These are phyloP conservation scores for Plemyria rubiginata DNA, from an alignment of 2,888 invertebrate genomes.

Conservation along the genomic window DNA sequence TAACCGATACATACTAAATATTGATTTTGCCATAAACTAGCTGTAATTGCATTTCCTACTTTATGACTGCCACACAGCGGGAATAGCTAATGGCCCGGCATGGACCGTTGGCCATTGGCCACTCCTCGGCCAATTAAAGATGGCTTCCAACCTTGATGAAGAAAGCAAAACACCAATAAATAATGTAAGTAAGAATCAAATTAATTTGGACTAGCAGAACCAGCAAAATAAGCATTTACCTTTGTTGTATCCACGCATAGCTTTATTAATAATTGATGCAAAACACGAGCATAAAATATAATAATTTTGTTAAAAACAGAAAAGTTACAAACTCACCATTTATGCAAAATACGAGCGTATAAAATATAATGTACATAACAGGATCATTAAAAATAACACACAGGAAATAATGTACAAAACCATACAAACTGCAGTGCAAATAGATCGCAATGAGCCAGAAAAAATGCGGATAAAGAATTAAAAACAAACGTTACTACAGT, in stretches of 20 bases:
- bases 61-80: conserved; percentile 28
- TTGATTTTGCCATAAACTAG: conserved; percentile 32
- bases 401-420: conserved; percentile 5
- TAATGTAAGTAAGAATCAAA: background rate
- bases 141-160: conserved; percentile 1
- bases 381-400: too few species aligned
- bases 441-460: conserved; percentile 17
- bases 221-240: background rate
- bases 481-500: conserved; percentile 17
- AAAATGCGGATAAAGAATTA: conserved; percentile 20
- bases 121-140: conserved; percentile 10
- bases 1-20: conserved; percentile 33
- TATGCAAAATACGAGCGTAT: too few species aligned
- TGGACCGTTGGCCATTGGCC: background rate
- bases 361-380: too few species aligned
- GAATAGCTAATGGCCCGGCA: conserved; percentile 5
- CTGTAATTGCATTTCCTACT: conserved; percentile 31
- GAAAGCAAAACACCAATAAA: conserved; percentile 5
- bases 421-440: conserved; percentile 18
- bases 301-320: too few species aligned
- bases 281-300: too few species aligned
- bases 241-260: background rate
- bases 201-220: background rate
- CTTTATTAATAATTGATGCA: background rate
- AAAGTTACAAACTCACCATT: too few species aligned